These are phyloP conservation scores for Platichthys stellatus DNA, from an alignment of 2,113 vertebrate genomes.

Conservation along the genomic window DNA sequence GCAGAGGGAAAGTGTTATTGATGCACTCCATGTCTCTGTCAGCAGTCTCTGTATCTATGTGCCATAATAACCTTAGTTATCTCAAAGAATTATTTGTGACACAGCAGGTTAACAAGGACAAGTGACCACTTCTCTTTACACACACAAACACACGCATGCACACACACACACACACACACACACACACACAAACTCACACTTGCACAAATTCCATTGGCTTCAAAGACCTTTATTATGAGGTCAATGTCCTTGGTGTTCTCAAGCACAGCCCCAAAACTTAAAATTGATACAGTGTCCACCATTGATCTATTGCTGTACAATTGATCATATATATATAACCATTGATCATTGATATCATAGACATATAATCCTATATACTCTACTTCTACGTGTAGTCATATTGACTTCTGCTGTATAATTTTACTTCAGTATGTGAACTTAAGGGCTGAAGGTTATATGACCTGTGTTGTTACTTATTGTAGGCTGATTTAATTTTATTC, in stretches of 20 bases:
- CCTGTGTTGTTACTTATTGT: neutral
- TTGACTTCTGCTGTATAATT: neutral
- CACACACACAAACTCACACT: neutral
- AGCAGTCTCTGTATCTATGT: slow-evolving; percentile 33
- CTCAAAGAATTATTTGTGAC: slow-evolving; percentile 32
- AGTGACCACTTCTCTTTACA: slow-evolving; percentile 48
- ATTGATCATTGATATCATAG: neutral
- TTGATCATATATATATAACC: too few species aligned
- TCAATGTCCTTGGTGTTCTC: slow-evolving; percentile 23
- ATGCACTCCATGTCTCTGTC: slow-evolving; percentile 25
- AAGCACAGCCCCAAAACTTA: neutral
- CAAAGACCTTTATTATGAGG: slow-evolving; percentile 19
- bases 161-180: neutral
- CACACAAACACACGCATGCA: neutral
- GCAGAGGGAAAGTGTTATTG: slow-evolving; percentile 48
- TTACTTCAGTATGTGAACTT: too few species aligned
- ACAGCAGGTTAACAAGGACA: slow-evolving; percentile 37
- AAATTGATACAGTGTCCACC: too few species aligned
- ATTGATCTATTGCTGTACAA: neutral
- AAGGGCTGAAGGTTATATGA: neutral
- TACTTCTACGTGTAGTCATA: neutral
- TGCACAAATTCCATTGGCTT: slow-evolving; percentile 12
- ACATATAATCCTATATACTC: too few species aligned
- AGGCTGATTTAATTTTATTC: neutral
- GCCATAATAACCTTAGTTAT: slow-evolving; percentile 30